A percentile compares a stretch with the other conserved stretches of the same genome.
Evolutionary conservation across 2,113 vertebrate genomes (phyloP).

Genomic region (Phrynosoma platyrhinos): DNA sequence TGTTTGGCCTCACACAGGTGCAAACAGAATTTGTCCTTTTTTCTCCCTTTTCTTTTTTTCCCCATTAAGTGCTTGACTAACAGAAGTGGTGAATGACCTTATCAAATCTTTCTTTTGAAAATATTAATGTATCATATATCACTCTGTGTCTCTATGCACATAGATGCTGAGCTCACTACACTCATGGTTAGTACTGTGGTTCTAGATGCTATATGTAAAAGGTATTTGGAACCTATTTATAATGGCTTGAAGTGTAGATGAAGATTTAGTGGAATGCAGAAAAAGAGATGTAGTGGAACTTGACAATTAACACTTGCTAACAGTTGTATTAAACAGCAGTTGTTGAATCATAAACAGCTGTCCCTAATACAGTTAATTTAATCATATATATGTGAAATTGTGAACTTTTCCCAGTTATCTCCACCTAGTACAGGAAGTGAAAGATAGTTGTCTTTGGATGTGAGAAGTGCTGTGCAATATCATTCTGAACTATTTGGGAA

Average conservation of each 20-base stretch:
- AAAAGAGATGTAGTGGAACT: background rate
- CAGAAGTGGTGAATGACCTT: no score
- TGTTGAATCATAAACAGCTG: background rate
- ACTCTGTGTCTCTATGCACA: no score
- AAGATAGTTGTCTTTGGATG: background rate
- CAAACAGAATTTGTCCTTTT: no score
- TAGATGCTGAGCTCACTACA: no score
- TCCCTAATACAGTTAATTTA: background rate
- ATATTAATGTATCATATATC: no score
- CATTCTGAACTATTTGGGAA: background rate
- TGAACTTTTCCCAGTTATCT: background rate
- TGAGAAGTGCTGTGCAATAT: background rate
- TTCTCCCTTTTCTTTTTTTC: no score
- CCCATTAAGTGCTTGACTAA: no score
- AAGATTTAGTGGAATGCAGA: background rate
- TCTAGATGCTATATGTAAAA: background rate
- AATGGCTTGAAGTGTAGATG: background rate
- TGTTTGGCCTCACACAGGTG: no score
- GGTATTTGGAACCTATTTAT: background rate
- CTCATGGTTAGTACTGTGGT: background rate
- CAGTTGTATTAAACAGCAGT: background rate
- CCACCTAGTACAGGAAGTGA: background rate
- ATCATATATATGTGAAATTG: background rate
- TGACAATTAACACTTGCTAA: constrained; percentile 5
- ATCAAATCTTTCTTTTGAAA: no score